Conservation (phyloP, 2,888 invertebrate species). For the Drosophila fungiperda region DNA sequence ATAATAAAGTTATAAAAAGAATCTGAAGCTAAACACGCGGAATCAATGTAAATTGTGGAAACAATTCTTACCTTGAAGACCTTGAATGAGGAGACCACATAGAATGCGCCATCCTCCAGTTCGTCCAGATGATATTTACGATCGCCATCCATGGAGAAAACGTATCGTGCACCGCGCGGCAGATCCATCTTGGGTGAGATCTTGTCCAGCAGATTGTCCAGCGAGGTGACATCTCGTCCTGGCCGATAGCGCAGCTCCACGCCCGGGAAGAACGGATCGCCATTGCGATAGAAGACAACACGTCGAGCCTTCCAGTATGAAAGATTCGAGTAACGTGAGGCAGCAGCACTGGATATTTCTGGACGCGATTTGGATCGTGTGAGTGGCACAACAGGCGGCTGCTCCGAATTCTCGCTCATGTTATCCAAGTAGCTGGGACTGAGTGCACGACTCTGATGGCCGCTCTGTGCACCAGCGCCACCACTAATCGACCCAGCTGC, state of each 20-base stretch:
- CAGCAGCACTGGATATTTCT: slow-evolving; percentile 85
- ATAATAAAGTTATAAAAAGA: slow-evolving; percentile 7
- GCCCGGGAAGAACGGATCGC: slow-evolving; percentile 96
- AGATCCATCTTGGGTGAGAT: slow-evolving; percentile 94
- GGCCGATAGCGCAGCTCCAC: slow-evolving; percentile 95
- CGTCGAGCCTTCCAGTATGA: slow-evolving; percentile 95
- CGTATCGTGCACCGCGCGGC: slow-evolving; percentile 94
- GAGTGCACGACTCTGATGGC: slow-evolving; percentile 71
- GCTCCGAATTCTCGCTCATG: slow-evolving; percentile 87
- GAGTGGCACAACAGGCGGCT: slow-evolving; percentile 83
- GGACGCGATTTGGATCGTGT: slow-evolving; percentile 85
- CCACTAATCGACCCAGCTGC: slow-evolving; percentile 42
- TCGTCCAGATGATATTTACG: slow-evolving; percentile 93
- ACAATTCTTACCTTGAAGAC: slow-evolving; percentile 91
- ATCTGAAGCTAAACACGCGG: slow-evolving; percentile 10
- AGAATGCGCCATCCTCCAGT: slow-evolving; percentile 95
- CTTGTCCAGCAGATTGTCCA: slow-evolving; percentile 94
- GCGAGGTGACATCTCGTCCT: slow-evolving; percentile 93
- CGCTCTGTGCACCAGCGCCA: slow-evolving; percentile 49
- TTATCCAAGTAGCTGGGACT: slow-evolving; percentile 86
- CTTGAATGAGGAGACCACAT: slow-evolving; percentile 96
- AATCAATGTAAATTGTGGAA: slow-evolving; percentile 3
- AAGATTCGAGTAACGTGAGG: slow-evolving; percentile 90
- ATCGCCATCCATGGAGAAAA: slow-evolving; percentile 96
- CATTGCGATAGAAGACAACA: slow-evolving; percentile 96